Percentiles rank a stretch among this genome's conserved stretches.
phyloP scores from a whole-genome alignment of 35 echinoderm and acorn worm genomes.

The Strongylocentrotus purpuratus region DNA sequence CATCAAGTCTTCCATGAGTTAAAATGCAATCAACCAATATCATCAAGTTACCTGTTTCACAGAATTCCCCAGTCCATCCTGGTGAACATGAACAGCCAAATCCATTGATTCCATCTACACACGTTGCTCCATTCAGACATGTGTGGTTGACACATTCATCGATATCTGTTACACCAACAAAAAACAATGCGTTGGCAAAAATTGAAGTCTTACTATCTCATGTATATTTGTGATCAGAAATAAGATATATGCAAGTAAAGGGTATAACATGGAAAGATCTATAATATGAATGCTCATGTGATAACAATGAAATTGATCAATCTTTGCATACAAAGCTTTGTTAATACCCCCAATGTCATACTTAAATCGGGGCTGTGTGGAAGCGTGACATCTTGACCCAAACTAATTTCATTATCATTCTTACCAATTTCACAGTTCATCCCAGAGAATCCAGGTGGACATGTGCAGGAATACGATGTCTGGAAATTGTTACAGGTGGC shows the following conservation, averaged over 20 bases:
- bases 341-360: too few species aligned
- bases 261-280: too few species aligned
- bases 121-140: slow-evolving; percentile 53
- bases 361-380: too few species aligned
- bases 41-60: slow-evolving; percentile 52
- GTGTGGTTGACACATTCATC: slow-evolving; percentile 44
- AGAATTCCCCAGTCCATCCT: slow-evolving; percentile 59
- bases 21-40: too few species aligned
- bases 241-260: too few species aligned
- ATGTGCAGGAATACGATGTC: slow-evolving; percentile 68
- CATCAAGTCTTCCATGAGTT: too few species aligned
- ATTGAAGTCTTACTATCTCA: background rate
- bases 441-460: slow-evolving; percentile 60
- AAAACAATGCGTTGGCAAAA: background rate
- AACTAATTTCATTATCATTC: background rate
- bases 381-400: too few species aligned
- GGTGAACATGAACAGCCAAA: slow-evolving; percentile 47
- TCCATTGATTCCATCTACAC: slow-evolving; percentile 58
- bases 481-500: slow-evolving; percentile 74
- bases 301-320: too few species aligned
- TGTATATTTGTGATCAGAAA: too few species aligned
- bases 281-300: too few species aligned
- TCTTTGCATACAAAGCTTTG: too few species aligned
- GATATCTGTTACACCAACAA: slow-evolving; percentile 23
- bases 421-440: slow-evolving; percentile 60